Evolutionary conservation across 2,113 vertebrate species (phyloP).

Genomic region (Oxyruncus cristatus): DNA sequence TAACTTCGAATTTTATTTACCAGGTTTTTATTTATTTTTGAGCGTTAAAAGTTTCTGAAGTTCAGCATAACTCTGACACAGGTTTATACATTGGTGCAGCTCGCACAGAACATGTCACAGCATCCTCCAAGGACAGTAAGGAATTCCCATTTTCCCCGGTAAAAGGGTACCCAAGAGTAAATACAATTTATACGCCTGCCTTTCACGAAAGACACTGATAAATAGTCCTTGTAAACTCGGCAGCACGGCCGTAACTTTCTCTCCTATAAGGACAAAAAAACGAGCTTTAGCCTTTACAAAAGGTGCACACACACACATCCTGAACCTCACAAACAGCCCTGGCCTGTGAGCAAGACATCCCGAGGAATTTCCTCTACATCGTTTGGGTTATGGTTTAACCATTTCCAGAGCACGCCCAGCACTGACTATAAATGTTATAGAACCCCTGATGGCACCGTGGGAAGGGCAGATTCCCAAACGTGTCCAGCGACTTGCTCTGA

Average conservation of each 20-base stretch:
- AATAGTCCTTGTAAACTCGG: neutral
- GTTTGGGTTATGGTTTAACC: neutral
- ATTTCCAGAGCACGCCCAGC: neutral
- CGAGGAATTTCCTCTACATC: conserved; percentile 58
- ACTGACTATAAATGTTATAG: conserved; percentile 49
- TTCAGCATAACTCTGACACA: neutral
- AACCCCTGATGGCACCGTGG: neutral
- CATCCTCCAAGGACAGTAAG: conserved; percentile 60
- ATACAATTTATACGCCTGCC: conserved; percentile 28
- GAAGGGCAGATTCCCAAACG: neutral
- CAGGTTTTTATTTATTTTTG: conserved; percentile 17
- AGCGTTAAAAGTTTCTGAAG: neutral
- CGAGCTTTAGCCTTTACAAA: conserved; percentile 69
- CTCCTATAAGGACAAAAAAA: conserved; percentile 72
- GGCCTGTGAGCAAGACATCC: conserved; percentile 45
- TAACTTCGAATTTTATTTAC: neutral
- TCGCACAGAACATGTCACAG: neutral
- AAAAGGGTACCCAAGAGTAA: conserved; percentile 26
- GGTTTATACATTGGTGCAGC: conserved; percentile 39
- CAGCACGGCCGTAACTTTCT: conserved; percentile 1
- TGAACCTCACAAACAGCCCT: conserved; percentile 28
- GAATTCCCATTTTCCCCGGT: neutral
- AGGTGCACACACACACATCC: conserved; percentile 36
- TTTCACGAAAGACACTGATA: conserved; percentile 1
- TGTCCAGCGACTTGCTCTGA: neutral